phyloP scores from a whole-genome alignment of 1,140 invertebrate species.

The Ephestia elutella region DNA sequence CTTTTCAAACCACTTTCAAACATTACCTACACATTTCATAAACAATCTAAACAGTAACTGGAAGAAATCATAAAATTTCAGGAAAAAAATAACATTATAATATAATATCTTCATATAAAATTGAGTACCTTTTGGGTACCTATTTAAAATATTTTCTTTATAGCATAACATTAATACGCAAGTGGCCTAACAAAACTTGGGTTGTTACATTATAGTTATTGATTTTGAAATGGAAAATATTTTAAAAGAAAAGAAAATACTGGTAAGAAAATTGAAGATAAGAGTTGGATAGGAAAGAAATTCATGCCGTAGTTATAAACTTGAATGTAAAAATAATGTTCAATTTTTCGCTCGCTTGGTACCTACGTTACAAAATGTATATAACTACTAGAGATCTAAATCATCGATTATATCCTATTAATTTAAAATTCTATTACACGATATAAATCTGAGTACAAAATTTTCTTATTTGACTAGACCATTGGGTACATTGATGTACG shows the following conservation, averaged over 20 bases:
- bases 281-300: not conserved
- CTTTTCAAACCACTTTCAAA: not conserved
- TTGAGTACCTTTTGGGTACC: not conserved
- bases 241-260: not conserved
- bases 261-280: not conserved
- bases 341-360: not conserved
- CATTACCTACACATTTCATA: too few species aligned
- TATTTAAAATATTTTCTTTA: not conserved
- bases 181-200: not conserved
- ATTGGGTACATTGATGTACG: slow-evolving; percentile 57
- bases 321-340: not conserved
- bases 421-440: not conserved
- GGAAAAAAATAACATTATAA: not conserved
- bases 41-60: not conserved
- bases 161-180: not conserved
- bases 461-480: slow-evolving; percentile 65
- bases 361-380: not conserved
- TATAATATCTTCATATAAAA: not conserved
- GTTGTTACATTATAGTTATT: too few species aligned
- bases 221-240: not conserved
- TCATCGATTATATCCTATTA: not conserved
- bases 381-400: slow-evolving; percentile 3
- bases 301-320: not conserved
- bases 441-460: slow-evolving; percentile 9
- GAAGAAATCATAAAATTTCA: not conserved